Evolutionary conservation across 2,113 vertebrate genomes (phyloP).

Genomic region (Labrus mixtus): DNA sequence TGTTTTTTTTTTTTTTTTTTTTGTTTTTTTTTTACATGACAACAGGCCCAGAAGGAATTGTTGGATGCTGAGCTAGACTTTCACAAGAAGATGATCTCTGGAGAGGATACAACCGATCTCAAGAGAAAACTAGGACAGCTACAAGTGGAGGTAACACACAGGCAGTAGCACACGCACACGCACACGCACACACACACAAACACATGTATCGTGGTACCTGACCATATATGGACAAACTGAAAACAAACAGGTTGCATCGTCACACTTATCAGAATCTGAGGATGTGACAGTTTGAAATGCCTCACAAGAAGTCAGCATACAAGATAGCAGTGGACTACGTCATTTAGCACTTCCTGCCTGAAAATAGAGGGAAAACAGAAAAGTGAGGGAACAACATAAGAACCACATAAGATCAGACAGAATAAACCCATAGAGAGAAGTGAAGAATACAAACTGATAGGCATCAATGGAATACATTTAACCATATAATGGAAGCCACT

Average conservation of each 20-base stretch:
- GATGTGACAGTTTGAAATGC: constrained; percentile 38
- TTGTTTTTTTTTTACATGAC: neutral
- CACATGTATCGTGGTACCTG: neutral
- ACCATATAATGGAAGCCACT: too few species aligned
- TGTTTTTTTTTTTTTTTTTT: too few species aligned
- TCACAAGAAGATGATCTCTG: constrained; percentile 93
- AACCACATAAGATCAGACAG: too few species aligned
- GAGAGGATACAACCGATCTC: constrained; percentile 97
- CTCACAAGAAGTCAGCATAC: constrained; percentile 30
- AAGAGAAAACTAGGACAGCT: constrained; percentile 93
- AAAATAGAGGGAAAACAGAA: neutral
- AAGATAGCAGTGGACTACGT: neutral
- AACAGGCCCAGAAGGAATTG: constrained; percentile 95
- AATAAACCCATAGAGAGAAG: too few species aligned
- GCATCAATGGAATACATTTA: too few species aligned
- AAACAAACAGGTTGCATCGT: neutral
- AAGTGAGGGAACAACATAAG: too few species aligned
- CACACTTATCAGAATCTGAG: constrained; percentile 18
- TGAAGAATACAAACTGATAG: too few species aligned
- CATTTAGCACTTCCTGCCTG: neutral
- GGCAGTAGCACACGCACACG: neutral
- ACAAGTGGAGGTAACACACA: constrained; percentile 90
- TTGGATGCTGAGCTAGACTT: constrained; percentile 96
- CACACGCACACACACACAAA: neutral
- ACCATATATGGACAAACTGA: neutral